A percentile compares a stretch with the other conserved stretches of the same genome.
Evolutionary conservation across 2,888 invertebrate genomes (phyloP).

Genomic region (Calliphora vomitoria): DNA sequence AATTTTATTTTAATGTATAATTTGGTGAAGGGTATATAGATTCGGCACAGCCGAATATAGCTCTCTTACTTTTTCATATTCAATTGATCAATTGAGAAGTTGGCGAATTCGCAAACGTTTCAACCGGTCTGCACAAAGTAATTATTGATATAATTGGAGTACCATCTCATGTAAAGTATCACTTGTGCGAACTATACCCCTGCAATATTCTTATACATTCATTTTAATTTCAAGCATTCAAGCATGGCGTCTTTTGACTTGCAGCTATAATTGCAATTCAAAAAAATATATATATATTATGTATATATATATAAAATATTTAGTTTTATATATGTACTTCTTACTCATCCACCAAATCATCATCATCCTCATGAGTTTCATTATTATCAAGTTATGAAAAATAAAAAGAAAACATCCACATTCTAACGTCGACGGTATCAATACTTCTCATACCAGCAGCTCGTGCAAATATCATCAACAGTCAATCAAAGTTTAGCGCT

Average conservation of each 20-base stretch:
- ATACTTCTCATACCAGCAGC: conserved; percentile 53
- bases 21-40: too few relatives aligned
- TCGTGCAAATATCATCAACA: conserved; percentile 68
- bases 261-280: conserved; percentile 44
- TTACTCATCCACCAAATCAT: neutral
- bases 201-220: too few relatives aligned
- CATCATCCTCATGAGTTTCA: neutral
- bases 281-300: neutral
- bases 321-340: conserved; percentile 5
- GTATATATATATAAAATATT: conserved; percentile 9
- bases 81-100: too few relatives aligned
- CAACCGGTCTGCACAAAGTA: too few relatives aligned
- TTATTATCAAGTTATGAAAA: conserved; percentile 8
- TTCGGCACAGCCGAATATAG: too few relatives aligned
- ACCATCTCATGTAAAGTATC: too few relatives aligned
- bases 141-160: too few relatives aligned
- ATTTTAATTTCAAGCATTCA: neutral
- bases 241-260: conserved; percentile 57
- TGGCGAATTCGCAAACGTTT: too few relatives aligned
- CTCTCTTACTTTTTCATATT: too few relatives aligned
- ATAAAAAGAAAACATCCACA: conserved; percentile 6
- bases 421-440: conserved; percentile 14
- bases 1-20: too few relatives aligned
- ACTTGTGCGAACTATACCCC: too few relatives aligned
- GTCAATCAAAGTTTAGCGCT: conserved; percentile 72